These are phyloP conservation scores for Capricornis sumatraensis DNA, from an alignment of 2,113 vertebrate species.

Conservation along the genomic window DNA sequence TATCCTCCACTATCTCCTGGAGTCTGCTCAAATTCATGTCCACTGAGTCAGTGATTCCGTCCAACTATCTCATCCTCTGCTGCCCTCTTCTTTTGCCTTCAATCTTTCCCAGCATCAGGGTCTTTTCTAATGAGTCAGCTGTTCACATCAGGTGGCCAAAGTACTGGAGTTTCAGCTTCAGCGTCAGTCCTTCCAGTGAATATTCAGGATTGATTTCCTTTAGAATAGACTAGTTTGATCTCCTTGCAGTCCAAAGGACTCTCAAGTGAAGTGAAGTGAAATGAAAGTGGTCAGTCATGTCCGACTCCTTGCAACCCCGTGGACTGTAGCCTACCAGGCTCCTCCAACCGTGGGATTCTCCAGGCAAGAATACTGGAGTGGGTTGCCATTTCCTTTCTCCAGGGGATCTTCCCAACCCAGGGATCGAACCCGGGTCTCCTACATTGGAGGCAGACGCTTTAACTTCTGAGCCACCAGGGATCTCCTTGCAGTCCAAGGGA, in stretches of 20 bases:
- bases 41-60: not conserved
- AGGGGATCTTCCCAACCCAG: too few species aligned
- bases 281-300: too few species aligned
- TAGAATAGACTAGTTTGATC: not conserved
- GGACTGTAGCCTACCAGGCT: too few species aligned
- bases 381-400: too few species aligned
- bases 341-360: too few species aligned
- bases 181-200: not conserved
- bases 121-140: not conserved
- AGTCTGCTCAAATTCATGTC: not conserved
- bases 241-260: not conserved
- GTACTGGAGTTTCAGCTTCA: not conserved
- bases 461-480: not conserved
- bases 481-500: not conserved
- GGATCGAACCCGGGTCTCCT: accelerated
- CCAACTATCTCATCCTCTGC: not conserved
- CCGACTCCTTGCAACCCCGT: accelerated
- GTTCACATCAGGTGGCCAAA: not conserved
- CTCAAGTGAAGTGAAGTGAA: not conserved
- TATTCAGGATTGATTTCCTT: not conserved
- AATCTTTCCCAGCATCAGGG: not conserved
- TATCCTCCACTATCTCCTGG: not conserved
- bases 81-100: not conserved
- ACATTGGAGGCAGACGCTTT: too few species aligned
- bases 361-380: too few species aligned